A percentile compares a stretch with the other conserved stretches of the same genome.
Conservation (phyloP, 2,888 invertebrate genomes). For the Acrobasis suavella region DNA sequence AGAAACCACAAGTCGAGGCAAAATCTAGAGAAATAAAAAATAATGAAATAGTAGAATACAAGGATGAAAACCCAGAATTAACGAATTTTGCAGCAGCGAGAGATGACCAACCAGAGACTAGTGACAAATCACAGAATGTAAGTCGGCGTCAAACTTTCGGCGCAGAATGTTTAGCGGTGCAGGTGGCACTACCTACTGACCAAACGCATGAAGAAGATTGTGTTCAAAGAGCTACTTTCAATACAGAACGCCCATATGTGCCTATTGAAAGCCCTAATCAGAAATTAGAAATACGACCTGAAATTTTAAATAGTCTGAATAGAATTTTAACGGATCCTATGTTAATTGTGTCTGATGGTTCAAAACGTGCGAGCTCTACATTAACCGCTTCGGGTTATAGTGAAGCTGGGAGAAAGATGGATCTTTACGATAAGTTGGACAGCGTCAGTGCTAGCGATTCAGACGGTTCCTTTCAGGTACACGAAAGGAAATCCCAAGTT, state of each 20-base stretch:
- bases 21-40: not conserved
- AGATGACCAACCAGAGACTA: not conserved
- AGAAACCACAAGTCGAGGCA: not conserved
- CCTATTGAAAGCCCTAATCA: conserved; percentile 16
- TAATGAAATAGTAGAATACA: not conserved
- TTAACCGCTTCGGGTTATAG: conserved; percentile 38
- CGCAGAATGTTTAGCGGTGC: not conserved
- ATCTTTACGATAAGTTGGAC: conserved; percentile 71
- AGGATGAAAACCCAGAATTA: not conserved
- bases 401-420: conserved; percentile 40
- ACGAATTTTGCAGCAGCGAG: not conserved
- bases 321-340: conserved; percentile 27
- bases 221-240: not conserved
- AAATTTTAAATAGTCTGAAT: conserved; percentile 32
- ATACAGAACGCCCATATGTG: conserved; percentile 2
- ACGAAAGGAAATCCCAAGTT: conserved; percentile 64
- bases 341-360: conserved; percentile 32
- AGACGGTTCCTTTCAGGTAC: conserved; percentile 61
- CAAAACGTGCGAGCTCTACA: conserved; percentile 35
- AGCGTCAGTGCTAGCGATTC: conserved; percentile 66
- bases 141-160: not conserved
- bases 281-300: conserved; percentile 27
- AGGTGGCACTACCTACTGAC: not conserved
- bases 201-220: not conserved
- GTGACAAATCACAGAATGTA: not conserved